Base-by-base conservation (phyloP, 2,888 invertebrate genomes). In the Erynnis tages region DNA sequence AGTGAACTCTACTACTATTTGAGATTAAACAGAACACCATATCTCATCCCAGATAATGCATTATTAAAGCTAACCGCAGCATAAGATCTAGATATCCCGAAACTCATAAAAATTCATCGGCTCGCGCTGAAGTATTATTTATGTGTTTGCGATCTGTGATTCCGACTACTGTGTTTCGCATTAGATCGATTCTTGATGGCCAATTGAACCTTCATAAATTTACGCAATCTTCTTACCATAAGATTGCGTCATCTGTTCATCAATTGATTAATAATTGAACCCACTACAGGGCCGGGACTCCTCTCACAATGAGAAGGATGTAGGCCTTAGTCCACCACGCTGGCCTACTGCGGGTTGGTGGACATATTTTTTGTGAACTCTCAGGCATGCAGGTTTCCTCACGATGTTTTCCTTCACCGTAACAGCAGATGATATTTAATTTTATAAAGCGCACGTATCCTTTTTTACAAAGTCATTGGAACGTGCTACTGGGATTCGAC, bases 81-180 rank as follows among this genome's bases (percentile, higher is more conserved):
- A 29, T 29, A 16, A 41, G 13, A 17, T 8, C 41, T 21, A 25
- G 23, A 14, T n/a, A n/a, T 13, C 8, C 23, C 41, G 41, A 7
- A 25, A 29, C 29, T 45, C 23, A 16, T 45, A 32, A 11, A 45
- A 14, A 34, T 32, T 44, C 44, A 44, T 32, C 10, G 25, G 38
- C 4, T 40, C 29, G 8, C 41, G n/a, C 29, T 29, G 7, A 41
- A 44, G 19, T 32, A 32, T 14, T 21, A 44, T 44, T 23, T 14
- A 44, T 4, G 44, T 4, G 11, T 14, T 43, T 44, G 21, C 30
- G 1, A 1, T 4, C 14, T 23, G n/a, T n/a, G n/a, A n/a, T 13
- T 19, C 4, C 7, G 14, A 23, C 19, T 8, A 10, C 1, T 4
- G 19, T 4, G 30, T 7, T 6, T 8, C 1, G 21, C 35, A 34